phyloP scores from a whole-genome alignment of 1,140 invertebrate species.

The Ladona fulva region DNA sequence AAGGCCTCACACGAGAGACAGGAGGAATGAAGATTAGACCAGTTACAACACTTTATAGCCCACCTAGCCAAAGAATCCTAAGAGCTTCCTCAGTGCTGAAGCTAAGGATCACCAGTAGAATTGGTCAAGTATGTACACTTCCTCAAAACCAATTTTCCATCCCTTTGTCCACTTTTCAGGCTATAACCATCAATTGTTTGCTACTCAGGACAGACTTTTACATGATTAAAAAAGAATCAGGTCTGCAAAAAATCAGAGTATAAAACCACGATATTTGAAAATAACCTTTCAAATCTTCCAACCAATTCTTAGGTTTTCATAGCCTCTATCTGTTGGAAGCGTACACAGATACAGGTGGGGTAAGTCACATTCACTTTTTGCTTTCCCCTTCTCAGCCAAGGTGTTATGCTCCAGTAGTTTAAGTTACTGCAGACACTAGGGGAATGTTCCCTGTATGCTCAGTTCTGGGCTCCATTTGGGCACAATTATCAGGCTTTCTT shows the following conservation, averaged over 20 bases:
- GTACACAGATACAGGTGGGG: constrained; percentile 2
- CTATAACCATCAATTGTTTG: neutral
- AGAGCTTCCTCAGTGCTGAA: neutral
- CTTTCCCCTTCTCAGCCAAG: neutral
- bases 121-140: neutral
- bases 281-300: neutral
- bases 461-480: neutral
- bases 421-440: neutral
- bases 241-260: constrained; percentile 5
- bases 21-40: neutral
- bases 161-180: neutral
- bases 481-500: neutral
- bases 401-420: neutral
- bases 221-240: neutral
- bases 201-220: neutral
- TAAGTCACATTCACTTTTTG: neutral
- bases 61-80: neutral
- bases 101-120: neutral
- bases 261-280: constrained; percentile 5
- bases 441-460: neutral
- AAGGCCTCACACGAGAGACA: neutral
- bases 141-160: neutral
- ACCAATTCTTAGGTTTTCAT: neutral
- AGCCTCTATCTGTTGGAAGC: neutral
- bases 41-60: neutral